Base-by-base conservation (phyloP, 2,888 invertebrate genomes). In the Cephus pygmeus region DNA sequence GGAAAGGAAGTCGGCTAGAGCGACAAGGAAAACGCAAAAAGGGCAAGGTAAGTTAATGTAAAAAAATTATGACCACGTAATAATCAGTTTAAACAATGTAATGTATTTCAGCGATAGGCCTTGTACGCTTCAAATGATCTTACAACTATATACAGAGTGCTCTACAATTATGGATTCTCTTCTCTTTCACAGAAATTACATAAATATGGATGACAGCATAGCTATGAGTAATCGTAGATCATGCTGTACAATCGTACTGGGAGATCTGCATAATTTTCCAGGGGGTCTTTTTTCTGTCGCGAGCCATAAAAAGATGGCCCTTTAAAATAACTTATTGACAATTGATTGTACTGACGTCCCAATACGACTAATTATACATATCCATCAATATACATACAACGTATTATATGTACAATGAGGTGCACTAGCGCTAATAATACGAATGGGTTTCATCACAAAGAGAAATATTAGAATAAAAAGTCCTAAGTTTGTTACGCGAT, bases 361-460 rank as follows among this genome's bases (percentile, higher is more conserved):
- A 23, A 56, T 56, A 56, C 40, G 40, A 23, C 40, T 9, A 6
- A 56, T 23, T 56, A 56, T 23, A 56, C 23, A 77, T 34, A 71
- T 73, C 30, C 12, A 23, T 76, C 40, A n/a, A 30, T 76, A 69
- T 40, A 35, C 31, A 56, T 34, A 73, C 68, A 73, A 56, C 23
- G 40, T 74, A 74, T 75, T 75, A 30, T 75, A 77, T 34, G 34
- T 75, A 75, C 77, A 77, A 75, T 75, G 40, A 75, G 71, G 33
- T 40, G 71, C 75, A 78, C 76, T 78, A 76, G 71, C 35, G 71
- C 78, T 78, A 78, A 73, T 78, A 78, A 78, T 78, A 78, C 78
- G 78, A 76, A 78, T 78, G 75, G 78, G 78, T 78, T 75, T 75
- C 78, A 78, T 78, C 78, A 75, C 78, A 78, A 30, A 31, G n/a